Percentiles rank a stretch among this genome's conserved stretches.
Evolutionary conservation across 2,797 vertebrate species (phyloP).

Genomic region (Anabacerthia variegaticeps): DNA sequence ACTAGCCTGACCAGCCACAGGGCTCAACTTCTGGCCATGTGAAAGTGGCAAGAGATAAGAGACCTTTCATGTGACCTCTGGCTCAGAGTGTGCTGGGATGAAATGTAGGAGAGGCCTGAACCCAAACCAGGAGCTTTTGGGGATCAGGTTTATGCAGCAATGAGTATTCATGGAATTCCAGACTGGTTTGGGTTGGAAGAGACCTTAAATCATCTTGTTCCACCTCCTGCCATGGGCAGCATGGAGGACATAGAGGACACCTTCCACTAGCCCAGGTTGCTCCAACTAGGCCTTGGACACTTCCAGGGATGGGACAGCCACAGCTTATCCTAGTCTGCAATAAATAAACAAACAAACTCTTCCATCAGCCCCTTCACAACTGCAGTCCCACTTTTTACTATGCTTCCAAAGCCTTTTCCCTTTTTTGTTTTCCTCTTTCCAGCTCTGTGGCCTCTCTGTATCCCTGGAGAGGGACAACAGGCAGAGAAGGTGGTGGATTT

Average conservation of each 20-base stretch:
- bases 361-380: neutral
- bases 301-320: neutral
- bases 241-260: no score
- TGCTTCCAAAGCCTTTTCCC: neutral
- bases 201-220: neutral
- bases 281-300: neutral
- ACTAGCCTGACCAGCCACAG: neutral
- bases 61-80: neutral
- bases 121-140: neutral
- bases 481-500: neutral
- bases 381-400: neutral
- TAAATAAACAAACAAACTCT: neutral
- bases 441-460: neutral
- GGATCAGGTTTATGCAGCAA: neutral
- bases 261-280: neutral
- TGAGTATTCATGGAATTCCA: neutral
- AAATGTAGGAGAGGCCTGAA: neutral
- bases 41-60: neutral
- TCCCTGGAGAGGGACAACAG: neutral
- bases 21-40: neutral
- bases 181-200: neutral
- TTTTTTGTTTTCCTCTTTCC: neutral
- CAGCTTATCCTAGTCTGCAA: neutral
- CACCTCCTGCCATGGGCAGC: neutral
- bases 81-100: neutral